Base-by-base conservation (phyloP, 2,113 vertebrate species). In the Lethenteron camtschaticum region DNA sequence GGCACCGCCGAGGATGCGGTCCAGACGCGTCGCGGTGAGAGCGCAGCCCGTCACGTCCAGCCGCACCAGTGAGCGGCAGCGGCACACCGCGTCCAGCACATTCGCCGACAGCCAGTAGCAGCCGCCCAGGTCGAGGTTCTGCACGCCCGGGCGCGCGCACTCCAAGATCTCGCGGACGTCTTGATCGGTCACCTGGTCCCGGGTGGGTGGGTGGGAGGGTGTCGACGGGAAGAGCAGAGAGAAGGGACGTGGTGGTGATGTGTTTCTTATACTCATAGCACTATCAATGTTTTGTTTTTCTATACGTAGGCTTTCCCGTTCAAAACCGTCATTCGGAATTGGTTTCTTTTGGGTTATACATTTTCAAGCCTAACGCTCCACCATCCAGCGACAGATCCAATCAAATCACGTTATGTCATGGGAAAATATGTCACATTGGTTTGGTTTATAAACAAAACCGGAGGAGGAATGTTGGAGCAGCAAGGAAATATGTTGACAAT, bases 91-190 rank as follows among this genome's bases (percentile, higher is more conserved):
- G 58, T 95, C 89, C 4, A 92, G 72, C 0, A 84, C 85, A 12
- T 81, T 75, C 24, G 83, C 81, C 0, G 84, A 78, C 72, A 99
- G 76, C 94, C 94, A 99, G 68, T 99, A 99, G 79, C 90, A 96
- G 57, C 90, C 87, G 0, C 87, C 86, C 77, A 94, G 78, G 79
- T 85, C 85, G 72, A 99, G 83, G 70, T 85, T 85, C 76, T 86
- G 85, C 73, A 96, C 84, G 10, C 87, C 85, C 71, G 74, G 79
- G 7, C 84, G 80, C 0, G 90, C 80, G 73, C 82, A 82, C 76
- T 77, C 85, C 74, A 94, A 72, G 57, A 89, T 74, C 8, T 78
- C 78, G 74, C 81, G 86, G 73, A 89, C 83, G 68, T 83, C 83
- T 71, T 81, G 73, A 60, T 90, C 87, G 10, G 80, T 84, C 9